These are phyloP conservation scores for Vulpes ferrilata DNA, from an alignment of 2,113 vertebrate genomes.

Conservation along the genomic window DNA sequence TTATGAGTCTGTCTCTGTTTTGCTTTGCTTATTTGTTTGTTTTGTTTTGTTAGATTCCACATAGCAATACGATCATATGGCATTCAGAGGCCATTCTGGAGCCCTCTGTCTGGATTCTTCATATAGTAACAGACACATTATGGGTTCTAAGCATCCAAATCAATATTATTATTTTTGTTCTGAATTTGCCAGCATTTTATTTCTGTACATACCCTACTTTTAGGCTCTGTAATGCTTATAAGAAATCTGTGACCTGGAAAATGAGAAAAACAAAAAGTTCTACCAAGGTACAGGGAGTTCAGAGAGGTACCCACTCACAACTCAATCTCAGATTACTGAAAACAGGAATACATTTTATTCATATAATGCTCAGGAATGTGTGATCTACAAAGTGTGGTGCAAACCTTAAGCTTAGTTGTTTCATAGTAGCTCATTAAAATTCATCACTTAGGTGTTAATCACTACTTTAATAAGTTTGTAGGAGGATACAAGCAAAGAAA, in stretches of 20 bases:
- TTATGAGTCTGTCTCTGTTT: neutral
- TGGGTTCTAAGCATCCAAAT: neutral
- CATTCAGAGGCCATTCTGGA: neutral
- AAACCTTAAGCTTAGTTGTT: neutral
- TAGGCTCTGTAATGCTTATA: neutral
- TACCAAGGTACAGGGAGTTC: neutral
- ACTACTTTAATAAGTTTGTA: neutral
- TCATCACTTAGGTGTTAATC: neutral
- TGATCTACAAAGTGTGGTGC: neutral
- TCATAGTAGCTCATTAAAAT: neutral
- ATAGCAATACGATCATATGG: neutral
- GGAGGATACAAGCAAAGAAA: neutral
- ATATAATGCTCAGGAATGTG: neutral
- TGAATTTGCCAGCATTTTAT: constrained; percentile 19
- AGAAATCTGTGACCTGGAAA: neutral
- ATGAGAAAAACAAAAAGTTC: neutral
- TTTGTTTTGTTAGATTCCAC: neutral
- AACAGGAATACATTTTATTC: neutral
- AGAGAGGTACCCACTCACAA: neutral
- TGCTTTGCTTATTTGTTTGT: neutral
- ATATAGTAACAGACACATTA: neutral
- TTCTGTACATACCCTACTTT: neutral
- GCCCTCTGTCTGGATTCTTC: neutral
- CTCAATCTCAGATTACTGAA: neutral
- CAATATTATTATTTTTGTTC: neutral